phyloP scores from a whole-genome alignment of 2,113 vertebrate genomes.

The Xiphorhynchus elegans region DNA sequence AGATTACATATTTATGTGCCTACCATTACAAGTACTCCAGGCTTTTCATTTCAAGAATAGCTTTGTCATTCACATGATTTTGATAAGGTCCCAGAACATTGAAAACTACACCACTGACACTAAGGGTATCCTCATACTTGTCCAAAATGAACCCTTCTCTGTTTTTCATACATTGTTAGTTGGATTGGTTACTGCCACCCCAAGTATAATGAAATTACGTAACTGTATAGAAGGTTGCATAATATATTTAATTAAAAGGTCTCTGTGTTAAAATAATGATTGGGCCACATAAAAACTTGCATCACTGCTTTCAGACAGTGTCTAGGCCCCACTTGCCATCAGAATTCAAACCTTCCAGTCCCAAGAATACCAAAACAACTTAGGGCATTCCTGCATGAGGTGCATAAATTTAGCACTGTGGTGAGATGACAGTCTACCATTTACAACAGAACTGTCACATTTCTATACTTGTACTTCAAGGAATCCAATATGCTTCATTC shows the following conservation, averaged over 20 bases:
- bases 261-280: neutral
- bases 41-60: neutral
- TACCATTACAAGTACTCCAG: neutral
- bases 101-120: neutral
- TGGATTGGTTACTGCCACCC: neutral
- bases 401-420: neutral
- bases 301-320: neutral
- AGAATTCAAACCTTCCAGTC: neutral
- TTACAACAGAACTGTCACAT: neutral
- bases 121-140: neutral
- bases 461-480: neutral
- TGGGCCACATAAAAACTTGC: neutral
- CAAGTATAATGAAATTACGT: neutral
- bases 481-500: neutral
- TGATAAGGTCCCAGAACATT: neutral
- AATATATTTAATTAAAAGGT: neutral
- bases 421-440: neutral
- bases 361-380: neutral
- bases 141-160: neutral
- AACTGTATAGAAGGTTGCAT: neutral
- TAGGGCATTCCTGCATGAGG: neutral
- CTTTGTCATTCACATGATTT: neutral
- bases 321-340: neutral
- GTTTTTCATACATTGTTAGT: neutral
- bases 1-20: neutral